Base-by-base conservation (phyloP, 2,113 vertebrate species). In the Forbesichthys papilliferus region DNA sequence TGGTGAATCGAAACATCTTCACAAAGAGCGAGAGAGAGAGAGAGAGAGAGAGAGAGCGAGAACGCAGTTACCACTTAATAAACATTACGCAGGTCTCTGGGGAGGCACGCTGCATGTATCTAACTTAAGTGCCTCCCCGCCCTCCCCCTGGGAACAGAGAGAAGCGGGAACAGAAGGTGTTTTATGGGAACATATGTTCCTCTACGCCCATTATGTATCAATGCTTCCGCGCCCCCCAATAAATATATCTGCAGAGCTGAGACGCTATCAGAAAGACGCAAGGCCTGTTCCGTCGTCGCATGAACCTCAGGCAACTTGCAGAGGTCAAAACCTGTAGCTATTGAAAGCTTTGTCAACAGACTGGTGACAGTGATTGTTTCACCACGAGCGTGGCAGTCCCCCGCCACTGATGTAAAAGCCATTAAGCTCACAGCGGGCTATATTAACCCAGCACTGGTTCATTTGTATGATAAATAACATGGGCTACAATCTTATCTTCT, bases 131-230 rank as follows among this genome's bases (percentile, higher is more conserved):
- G 89, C 86, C 73, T 75, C 81, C 80, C 55, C 84, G 67, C 57
- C 78, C 81, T 81, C 73, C 88, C 86, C 83, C 64, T 62, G 85
- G 87, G 84, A 86, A 64, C 77, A 76, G 71, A 80, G 86, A 82
- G 84, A 78, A 82, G 80, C 72, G 9, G 79, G 69, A 89, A 84
- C 90, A 92, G 90, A 91, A 84, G 89, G 86, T 67, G 81, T 86
- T 92, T 93, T 92, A 90, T 88, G 73, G 86, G 79, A 89, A 88
- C 92, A 92, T 91, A 92, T 92, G 92, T 80, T 92, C 83, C 60
- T 78, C 81, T 75, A 78, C 80, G 68, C 80, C 85, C 75, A 85
- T 89, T 84, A 86, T 89, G 89, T 90, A 89, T 88, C 89, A 88
- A 82, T 73, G 82, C 80, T 83, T 91, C 87, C 85, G 86, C 81